Percentiles rank a stretch among this genome's conserved stretches.
Evolutionary conservation across 2,888 invertebrate species (phyloP).

Genomic region (Ptilodon capucinus): DNA sequence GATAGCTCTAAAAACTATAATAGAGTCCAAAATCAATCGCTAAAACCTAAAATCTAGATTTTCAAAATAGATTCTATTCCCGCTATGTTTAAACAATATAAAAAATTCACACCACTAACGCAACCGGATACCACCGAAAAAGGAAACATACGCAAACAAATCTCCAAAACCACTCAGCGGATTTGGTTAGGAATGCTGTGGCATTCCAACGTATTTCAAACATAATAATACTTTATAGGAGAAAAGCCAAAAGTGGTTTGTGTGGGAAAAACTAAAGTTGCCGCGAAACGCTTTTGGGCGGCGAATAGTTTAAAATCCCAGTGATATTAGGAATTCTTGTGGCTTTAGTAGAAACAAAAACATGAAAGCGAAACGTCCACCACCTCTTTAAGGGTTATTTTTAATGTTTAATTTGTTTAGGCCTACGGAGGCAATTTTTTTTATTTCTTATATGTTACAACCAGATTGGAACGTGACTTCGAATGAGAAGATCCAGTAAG

Average conservation of each 20-base stretch:
- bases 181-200: conserved; percentile 9
- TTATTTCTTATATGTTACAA: too few species aligned
- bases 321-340: not conserved
- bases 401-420: too few species aligned
- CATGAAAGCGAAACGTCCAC: not conserved
- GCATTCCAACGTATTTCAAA: not conserved
- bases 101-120: not conserved
- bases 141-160: conserved; percentile 1
- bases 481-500: too few species aligned
- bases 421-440: too few species aligned
- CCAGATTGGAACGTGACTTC: too few species aligned
- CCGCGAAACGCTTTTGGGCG: conserved; percentile 10
- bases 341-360: not conserved
- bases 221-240: conserved; percentile 12
- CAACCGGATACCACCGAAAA: not conserved
- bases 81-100: too few species aligned
- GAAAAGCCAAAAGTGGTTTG: conserved; percentile 18
- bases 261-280: conserved; percentile 24
- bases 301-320: conserved; percentile 9
- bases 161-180: conserved; percentile 25
- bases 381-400: too few species aligned
- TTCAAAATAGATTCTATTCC: too few species aligned
- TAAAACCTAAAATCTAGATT: not conserved
- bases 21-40: not conserved
- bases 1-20: not conserved